phyloP scores from a whole-genome alignment of 2,113 vertebrate species.

The Menura novaehollandiae region DNA sequence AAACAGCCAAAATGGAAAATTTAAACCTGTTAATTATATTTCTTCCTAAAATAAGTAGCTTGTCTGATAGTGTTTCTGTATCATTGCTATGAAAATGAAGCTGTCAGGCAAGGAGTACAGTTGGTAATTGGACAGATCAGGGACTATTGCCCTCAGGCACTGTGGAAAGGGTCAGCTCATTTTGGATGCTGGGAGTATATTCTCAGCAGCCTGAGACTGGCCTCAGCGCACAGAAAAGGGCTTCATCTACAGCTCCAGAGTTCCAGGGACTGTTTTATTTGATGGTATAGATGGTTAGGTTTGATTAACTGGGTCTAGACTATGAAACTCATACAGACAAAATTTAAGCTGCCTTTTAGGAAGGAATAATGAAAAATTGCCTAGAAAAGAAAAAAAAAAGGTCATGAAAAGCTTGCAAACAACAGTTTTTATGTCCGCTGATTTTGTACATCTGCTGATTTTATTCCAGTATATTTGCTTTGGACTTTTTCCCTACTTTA shows the following conservation, averaged over 20 bases:
- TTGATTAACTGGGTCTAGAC: background rate
- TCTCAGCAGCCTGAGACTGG: background rate
- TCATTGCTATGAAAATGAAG: background rate
- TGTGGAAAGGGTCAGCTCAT: background rate
- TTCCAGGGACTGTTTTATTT: background rate
- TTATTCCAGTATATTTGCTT: slow-evolving; percentile 1
- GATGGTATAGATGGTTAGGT: background rate
- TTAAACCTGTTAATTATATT: background rate
- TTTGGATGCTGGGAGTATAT: background rate
- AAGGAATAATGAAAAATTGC: background rate
- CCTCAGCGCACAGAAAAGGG: background rate
- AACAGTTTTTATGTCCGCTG: background rate
- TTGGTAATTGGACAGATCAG: background rate
- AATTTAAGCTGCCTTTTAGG: background rate
- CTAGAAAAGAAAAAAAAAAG: background rate
- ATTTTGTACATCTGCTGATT: slow-evolving; percentile 19
- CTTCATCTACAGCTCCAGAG: background rate
- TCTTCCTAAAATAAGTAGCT: background rate
- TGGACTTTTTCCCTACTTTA: slow-evolving; percentile 3
- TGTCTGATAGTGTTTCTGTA: background rate
- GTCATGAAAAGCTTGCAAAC: background rate
- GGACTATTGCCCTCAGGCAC: background rate
- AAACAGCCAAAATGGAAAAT: background rate
- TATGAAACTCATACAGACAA: background rate
- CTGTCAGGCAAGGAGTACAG: background rate